A percentile compares a stretch with the other conserved stretches of the same genome.
Evolutionary conservation across 2,113 vertebrate genomes (phyloP).

Genomic region (Spheniscus mendiculus): DNA sequence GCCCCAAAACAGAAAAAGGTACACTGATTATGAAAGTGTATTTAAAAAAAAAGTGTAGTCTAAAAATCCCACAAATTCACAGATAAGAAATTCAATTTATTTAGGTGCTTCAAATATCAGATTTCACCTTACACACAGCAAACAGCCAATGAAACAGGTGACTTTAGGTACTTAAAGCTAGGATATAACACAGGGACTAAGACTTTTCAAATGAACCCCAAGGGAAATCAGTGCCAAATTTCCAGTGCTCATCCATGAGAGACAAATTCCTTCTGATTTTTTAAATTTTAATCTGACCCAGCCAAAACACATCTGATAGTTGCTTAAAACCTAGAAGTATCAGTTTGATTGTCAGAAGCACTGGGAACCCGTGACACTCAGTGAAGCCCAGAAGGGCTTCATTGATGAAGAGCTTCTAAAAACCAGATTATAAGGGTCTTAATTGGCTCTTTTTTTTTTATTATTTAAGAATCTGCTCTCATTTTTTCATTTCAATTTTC

Average conservation of each 20-base stretch:
- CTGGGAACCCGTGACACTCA: not conserved
- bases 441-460: rapidly evolving
- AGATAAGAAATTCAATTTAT: not conserved
- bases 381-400: not conserved
- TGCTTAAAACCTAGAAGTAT: not conserved
- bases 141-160: not conserved
- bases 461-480: not conserved
- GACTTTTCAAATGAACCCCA: not conserved
- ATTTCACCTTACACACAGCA: not conserved
- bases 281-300: not conserved
- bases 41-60: not conserved
- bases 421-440: not conserved
- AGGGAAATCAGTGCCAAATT: not conserved
- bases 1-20: not conserved
- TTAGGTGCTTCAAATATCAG: not conserved
- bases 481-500: not conserved
- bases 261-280: not conserved
- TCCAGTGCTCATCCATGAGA: not conserved
- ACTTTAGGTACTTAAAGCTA: not conserved
- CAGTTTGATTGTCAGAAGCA: not conserved
- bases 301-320: not conserved
- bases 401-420: not conserved
- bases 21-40: not conserved
- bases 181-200: not conserved
- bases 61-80: not conserved